phyloP scores from a whole-genome alignment of 2,888 invertebrate species.

The Escarpia spicata region DNA sequence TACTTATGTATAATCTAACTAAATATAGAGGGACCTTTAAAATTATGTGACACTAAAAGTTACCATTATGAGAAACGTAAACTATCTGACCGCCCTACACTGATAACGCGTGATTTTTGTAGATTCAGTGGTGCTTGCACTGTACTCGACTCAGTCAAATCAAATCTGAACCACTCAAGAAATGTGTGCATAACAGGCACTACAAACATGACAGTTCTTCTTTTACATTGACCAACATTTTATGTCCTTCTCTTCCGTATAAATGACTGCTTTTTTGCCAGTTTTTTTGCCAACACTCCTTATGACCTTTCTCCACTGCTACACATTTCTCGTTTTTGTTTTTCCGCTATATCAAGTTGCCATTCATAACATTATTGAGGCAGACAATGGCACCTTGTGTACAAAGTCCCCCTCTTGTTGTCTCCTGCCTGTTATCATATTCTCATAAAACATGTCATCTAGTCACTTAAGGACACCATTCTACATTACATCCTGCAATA shows the following conservation, averaged over 20 bases:
- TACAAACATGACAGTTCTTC: background rate
- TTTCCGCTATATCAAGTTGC: background rate
- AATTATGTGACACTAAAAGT: too few species aligned
- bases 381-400: background rate
- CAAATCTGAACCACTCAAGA: too few species aligned
- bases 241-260: background rate
- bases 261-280: background rate
- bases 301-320: background rate
- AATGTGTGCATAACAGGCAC: too few species aligned
- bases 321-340: background rate
- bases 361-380: background rate
- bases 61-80: too few species aligned
- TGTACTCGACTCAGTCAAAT: too few species aligned
- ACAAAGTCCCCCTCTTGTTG: background rate
- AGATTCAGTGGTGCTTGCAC: too few species aligned
- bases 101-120: too few species aligned
- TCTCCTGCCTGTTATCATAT: background rate
- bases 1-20: too few species aligned
- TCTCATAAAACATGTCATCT: background rate
- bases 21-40: too few species aligned
- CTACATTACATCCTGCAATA: background rate
- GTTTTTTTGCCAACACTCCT: background rate
- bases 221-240: background rate
- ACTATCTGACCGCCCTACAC: too few species aligned
- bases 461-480: conserved; percentile 8